Evolutionary conservation across 2,888 invertebrate species (phyloP), one percentile per base, ranked within the genome.

Genomic region (Quadroppia sp.): DNA sequence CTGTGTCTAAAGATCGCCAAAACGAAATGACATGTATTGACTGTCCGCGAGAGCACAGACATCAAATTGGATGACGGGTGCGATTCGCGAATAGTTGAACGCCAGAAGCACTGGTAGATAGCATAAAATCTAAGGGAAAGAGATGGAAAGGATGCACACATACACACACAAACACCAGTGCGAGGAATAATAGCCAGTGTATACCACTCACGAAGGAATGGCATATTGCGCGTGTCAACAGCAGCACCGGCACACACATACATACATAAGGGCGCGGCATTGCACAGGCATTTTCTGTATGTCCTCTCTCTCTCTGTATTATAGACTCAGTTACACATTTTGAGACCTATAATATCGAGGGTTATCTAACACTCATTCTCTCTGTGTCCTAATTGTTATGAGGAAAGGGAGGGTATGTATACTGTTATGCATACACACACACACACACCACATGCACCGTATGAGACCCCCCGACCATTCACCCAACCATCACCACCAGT

Each of bases 261-360:
- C 36, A 36, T 36, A n/a, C n/a, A n/a, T n/a, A n/a, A n/a, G n/a
- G n/a, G n/a, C n/a, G n/a, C 59, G 15, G 17, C 59, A 59, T 59
- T 4, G 59, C 59, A 25, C n/a, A 28, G 28, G 17, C 15, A 59
- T 15, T 9, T n/a, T 48, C 17, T 40, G 40, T 45, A 45, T 45
- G 15, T 45, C 20, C 20, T 48, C 48, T 48, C 4, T 20, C 48
- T 48, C n/a, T 36, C 4, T 28, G 17, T 32, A 69, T 42, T 69
- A 69, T 69, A 69, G 69, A 69, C 69, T 69, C 69, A 69, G 69
- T 69, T 69, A 69, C 69, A 69, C 69, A 69, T 69, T 69, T 69
- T 11, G 23, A 69, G 28, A 69, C 69, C 69, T 69, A 69, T 69
- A 64, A 36, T 36, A 36, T 64, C 20, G 30, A 13, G 61, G 61